phyloP scores from a whole-genome alignment of 1,140 invertebrate species.

The Euwallacea fornicatus region DNA sequence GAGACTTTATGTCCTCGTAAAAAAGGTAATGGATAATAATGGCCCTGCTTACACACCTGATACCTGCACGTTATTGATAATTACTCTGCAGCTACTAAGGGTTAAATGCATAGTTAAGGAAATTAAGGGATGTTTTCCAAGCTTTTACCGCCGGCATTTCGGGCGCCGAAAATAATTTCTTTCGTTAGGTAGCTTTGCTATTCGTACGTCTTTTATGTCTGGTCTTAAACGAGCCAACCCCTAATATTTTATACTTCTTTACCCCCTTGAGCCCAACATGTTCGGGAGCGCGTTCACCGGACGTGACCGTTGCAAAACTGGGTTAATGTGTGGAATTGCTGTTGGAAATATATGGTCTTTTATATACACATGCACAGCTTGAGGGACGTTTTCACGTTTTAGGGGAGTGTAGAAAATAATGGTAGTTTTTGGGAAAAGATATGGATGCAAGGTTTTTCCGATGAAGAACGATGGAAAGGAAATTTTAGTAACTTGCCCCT shows the following conservation, averaged over 20 bases:
- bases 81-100: not conserved
- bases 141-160: not conserved
- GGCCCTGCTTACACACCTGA: conserved; percentile 2
- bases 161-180: not conserved
- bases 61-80: conserved; percentile 7
- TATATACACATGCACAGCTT: conserved; percentile 7
- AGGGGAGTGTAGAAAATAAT: too few relatives aligned
- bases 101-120: not conserved
- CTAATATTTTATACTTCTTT: conserved; percentile 16
- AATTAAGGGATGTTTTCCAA: not conserved
- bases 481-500: too few relatives aligned
- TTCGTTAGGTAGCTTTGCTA: not conserved
- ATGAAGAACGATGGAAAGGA: too few relatives aligned
- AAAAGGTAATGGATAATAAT: not conserved
- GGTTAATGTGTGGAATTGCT: conserved; percentile 18
- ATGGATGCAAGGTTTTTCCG: too few relatives aligned
- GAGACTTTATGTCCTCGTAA: too few relatives aligned
- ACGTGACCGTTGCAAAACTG: conserved; percentile 18
- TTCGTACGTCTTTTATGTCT: not conserved
- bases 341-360: conserved; percentile 8
- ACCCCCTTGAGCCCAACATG: conserved; percentile 14
- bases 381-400: not conserved
- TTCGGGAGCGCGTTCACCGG: conserved; percentile 6
- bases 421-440: too few relatives aligned
- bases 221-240: conserved; percentile 7